These are phyloP conservation scores for Spermophilus dauricus DNA, from an alignment of 2,113 vertebrate genomes.

Conservation along the genomic window DNA sequence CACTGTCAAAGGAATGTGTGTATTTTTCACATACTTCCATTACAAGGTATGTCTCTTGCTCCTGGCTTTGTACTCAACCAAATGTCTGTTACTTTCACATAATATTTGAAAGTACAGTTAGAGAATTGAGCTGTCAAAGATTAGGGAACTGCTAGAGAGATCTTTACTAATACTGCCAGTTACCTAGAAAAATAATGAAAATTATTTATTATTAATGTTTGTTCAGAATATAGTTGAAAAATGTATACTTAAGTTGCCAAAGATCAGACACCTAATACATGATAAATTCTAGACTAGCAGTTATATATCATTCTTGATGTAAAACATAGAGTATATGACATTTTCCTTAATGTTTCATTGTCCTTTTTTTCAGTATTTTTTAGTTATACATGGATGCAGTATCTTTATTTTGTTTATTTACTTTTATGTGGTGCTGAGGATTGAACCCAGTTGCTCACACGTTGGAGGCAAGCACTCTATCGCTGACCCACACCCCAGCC, in stretches of 20 bases:
- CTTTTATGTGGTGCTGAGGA: too few species aligned
- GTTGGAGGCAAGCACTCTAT: too few species aligned
- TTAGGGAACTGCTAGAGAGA: background rate
- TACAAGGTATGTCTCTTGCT: background rate
- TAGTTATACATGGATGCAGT: too few species aligned
- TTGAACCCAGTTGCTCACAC: too few species aligned
- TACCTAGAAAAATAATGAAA: conserved; percentile 39
- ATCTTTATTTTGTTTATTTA: too few species aligned
- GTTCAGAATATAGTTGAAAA: conserved; percentile 52
- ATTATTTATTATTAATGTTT: conserved; percentile 23
- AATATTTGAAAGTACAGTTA: background rate
- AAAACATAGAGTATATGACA: background rate
- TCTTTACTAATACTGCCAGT: conserved; percentile 3
- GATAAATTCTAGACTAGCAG: conserved; percentile 6
- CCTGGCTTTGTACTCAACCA: background rate
- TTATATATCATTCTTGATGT: conserved; percentile 8
- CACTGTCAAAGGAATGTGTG: background rate
- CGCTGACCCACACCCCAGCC: too few species aligned
- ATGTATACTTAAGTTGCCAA: background rate
- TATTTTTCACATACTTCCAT: background rate
- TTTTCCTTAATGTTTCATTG: conserved; percentile 49
- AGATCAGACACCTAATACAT: background rate
- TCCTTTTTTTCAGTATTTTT: background rate
- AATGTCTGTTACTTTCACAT: background rate
- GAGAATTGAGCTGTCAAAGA: too few species aligned